Percentiles rank a stretch among this genome's conserved stretches.
phyloP scores from a whole-genome alignment of 2,113 vertebrate species.

The Tauraco erythrolophus region DNA sequence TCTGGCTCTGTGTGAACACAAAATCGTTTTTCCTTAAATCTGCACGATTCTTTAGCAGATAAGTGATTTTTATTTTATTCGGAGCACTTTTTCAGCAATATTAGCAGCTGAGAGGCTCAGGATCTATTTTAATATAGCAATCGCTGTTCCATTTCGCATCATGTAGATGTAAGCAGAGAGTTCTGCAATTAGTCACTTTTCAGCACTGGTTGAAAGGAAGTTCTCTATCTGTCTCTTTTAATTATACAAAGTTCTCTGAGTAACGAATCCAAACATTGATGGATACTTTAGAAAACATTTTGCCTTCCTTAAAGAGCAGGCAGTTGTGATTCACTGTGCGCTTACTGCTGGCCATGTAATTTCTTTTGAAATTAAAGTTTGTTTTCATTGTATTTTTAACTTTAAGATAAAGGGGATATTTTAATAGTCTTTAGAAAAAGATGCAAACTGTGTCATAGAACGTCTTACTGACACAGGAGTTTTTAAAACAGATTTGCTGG shows the following conservation, averaged over 20 bases:
- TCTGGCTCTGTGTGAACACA: constrained; percentile 62
- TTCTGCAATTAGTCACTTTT: constrained; percentile 59
- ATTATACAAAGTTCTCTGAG: constrained; percentile 37
- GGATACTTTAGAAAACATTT: constrained; percentile 47
- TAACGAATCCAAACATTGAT: constrained; percentile 38
- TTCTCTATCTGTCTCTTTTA: constrained; percentile 60
- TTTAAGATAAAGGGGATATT: constrained; percentile 82
- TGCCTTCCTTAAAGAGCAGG: constrained; percentile 60
- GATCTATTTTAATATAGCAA: constrained; percentile 63
- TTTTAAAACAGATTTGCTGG: constrained; percentile 65
- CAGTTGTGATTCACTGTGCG: constrained; percentile 74
- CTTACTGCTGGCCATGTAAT: constrained; percentile 80
- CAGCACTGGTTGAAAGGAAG: constrained; percentile 59
- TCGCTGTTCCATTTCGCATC: constrained; percentile 63
- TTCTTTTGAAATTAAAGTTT: constrained; percentile 76
- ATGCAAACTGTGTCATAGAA: constrained; percentile 66
- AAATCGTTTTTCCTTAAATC: constrained; percentile 64
- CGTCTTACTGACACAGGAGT: constrained; percentile 47
- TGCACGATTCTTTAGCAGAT: constrained; percentile 71
- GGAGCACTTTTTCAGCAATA: constrained; percentile 82
- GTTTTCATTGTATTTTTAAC: constrained; percentile 75
- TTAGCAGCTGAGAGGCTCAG: constrained; percentile 78
- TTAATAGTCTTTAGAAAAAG: constrained; percentile 70
- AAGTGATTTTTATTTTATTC: constrained; percentile 63
- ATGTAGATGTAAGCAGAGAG: constrained; percentile 39